Conservation (phyloP, 1,140 invertebrate species). For the Notospermus geniculatus region DNA sequence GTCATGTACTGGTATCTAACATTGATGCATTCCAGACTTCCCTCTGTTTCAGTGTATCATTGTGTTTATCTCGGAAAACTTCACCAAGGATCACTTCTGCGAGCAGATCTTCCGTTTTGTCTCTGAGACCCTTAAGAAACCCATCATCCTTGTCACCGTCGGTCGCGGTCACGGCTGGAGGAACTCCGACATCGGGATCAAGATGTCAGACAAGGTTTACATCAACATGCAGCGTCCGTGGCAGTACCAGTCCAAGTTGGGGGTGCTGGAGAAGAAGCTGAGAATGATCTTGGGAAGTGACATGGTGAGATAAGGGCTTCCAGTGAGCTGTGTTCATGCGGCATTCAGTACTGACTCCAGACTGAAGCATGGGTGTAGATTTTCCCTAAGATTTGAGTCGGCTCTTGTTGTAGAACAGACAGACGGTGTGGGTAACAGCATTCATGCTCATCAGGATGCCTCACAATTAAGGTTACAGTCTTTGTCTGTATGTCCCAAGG, state of each 20-base stretch:
- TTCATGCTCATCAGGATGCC: neutral
- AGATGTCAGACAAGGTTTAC: slow-evolving; percentile 37
- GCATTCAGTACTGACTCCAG: neutral
- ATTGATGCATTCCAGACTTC: neutral
- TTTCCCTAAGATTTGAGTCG: neutral
- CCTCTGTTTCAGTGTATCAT: neutral
- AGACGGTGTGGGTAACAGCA: no score
- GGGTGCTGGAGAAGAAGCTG: slow-evolving; percentile 34
- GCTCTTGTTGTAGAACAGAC: neutral
- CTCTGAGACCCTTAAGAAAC: slow-evolving; percentile 19
- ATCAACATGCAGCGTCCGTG: slow-evolving; percentile 44
- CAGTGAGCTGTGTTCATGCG: neutral
- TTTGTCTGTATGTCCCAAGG: neutral
- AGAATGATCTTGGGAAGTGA: neutral
- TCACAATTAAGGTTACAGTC: neutral
- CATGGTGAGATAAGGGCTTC: neutral
- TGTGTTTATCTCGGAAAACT: slow-evolving; percentile 25
- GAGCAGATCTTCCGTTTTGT: slow-evolving; percentile 17
- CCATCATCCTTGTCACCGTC: slow-evolving; percentile 21
- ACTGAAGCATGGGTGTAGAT: neutral
- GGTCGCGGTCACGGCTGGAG: slow-evolving; percentile 20
- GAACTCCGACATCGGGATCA: slow-evolving; percentile 19
- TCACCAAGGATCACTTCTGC: slow-evolving; percentile 14
- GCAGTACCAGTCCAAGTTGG: slow-evolving; percentile 37
- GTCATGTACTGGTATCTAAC: neutral